Evolutionary conservation across 1,140 invertebrate species (phyloP).

Genomic region (Drosophila teissieri): DNA sequence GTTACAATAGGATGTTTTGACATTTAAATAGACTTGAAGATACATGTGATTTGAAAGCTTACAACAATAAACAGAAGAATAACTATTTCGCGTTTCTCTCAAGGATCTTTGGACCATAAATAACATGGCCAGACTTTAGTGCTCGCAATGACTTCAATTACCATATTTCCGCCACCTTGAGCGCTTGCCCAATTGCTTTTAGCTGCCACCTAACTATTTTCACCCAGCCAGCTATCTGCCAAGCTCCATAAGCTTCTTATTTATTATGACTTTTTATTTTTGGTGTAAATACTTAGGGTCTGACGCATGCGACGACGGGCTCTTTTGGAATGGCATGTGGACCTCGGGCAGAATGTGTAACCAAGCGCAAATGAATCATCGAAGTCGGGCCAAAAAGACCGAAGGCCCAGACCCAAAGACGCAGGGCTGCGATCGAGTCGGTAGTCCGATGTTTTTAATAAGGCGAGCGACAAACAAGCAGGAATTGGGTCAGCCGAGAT

Average conservation of each 20-base stretch:
- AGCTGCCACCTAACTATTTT: conserved; percentile 29
- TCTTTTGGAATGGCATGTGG: conserved; percentile 45
- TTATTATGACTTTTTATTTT: conserved; percentile 20
- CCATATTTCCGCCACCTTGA: conserved; percentile 23
- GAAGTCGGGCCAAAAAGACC: conserved; percentile 8
- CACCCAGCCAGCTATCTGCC: conserved; percentile 36
- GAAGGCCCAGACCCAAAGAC: conserved; percentile 28
- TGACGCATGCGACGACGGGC: conserved; percentile 59
- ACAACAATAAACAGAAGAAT: too few relatives aligned
- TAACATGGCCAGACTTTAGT: not conserved
- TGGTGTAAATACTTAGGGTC: conserved; percentile 53
- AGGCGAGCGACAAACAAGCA: conserved; percentile 57
- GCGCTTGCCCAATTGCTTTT: conserved; percentile 22
- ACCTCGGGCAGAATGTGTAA: conserved; percentile 57
- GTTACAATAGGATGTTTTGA: too few relatives aligned
- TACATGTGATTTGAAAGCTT: too few relatives aligned
- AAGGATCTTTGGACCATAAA: conserved; percentile 5
- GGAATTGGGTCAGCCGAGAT: conserved; percentile 77
- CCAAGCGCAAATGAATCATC: conserved; percentile 67
- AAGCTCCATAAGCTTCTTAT: conserved; percentile 41
- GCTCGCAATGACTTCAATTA: conserved; percentile 19
- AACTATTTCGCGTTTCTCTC: not conserved
- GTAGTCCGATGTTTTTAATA: conserved; percentile 69
- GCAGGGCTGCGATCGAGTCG: conserved; percentile 44
- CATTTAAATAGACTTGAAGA: too few relatives aligned